These are phyloP conservation scores for Drosophila jambulina DNA, from an alignment of 1,140 invertebrate species.

Conservation along the genomic window DNA sequence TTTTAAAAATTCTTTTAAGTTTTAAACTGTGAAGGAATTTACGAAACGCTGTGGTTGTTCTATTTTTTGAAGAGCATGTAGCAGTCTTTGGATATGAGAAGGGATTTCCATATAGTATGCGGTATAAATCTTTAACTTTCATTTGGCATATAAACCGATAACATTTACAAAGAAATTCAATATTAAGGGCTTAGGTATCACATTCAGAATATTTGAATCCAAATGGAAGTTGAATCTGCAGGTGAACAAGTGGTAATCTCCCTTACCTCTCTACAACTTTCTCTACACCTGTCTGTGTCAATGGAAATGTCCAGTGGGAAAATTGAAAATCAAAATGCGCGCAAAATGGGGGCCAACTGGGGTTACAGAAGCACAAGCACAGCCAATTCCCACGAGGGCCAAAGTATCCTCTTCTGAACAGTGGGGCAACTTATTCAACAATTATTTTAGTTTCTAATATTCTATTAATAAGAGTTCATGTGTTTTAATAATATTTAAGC, in stretches of 20 bases:
- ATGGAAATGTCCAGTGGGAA: conserved; percentile 59
- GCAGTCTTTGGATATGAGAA: background rate
- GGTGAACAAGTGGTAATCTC: conserved; percentile 28
- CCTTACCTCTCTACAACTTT: background rate
- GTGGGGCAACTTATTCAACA: conserved; percentile 17
- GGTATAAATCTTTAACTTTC: background rate
- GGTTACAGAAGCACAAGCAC: conserved; percentile 71
- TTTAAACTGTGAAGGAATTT: background rate
- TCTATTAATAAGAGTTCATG: background rate
- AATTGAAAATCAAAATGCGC: conserved; percentile 74
- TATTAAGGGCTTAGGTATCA: background rate
- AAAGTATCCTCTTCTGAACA: conserved; percentile 26
- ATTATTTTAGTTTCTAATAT: background rate
- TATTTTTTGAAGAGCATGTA: background rate
- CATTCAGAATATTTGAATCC: conserved; percentile 21
- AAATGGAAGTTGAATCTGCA: conserved; percentile 24
- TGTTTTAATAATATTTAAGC: background rate
- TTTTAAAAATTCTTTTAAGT: background rate
- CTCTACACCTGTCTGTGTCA: conserved; percentile 12
- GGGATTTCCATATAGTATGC: background rate
- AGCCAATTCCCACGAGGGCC: conserved; percentile 62
- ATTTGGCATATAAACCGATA: background rate
- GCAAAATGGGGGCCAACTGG: conserved; percentile 82
- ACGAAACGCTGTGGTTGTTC: conserved; percentile 17
- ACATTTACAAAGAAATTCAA: background rate